Evolutionary conservation across 2,888 invertebrate genomes (phyloP), one percentile per base, ranked within the genome.

Genomic region (Dicranocentrus wangi): DNA sequence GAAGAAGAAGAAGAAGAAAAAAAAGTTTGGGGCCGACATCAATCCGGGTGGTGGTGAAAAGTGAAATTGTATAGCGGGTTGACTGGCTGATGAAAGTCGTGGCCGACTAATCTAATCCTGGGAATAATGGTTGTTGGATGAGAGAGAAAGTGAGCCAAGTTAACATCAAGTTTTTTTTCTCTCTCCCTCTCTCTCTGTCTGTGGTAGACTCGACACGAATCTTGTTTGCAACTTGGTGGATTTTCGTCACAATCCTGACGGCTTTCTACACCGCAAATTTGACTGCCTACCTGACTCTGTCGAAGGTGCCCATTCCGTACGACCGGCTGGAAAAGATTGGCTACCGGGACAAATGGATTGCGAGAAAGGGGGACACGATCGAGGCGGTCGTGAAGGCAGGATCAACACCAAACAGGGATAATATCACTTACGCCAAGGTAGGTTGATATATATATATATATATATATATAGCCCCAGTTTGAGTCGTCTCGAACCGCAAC

Each of bases 181-280:
- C 32, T 32, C 32, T 32, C 32, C 10, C 32, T 32, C 32, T 32
- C 32, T 47, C 47, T 47, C 47, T 47, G 7, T n/a, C n/a, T 47
- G 5, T n/a, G 2, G 15, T 88, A 95, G 96, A 95, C 89, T 93
- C 95, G 21, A 93, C 95, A 0, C 91, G 96, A 69, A 90, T 96
- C 43, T 90, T 95, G 8, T 95, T 96, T 88, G 94, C 95, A 10
- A 95, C 95, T 0, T 96, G 96, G 96, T 96, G 96, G 96, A 91
- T 96, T 82, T 96, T 95, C 88, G 94, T 95, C 86, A 94, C 94
- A 43, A 92, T 96, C 68, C 89, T 96, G 61, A 95, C 95, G 0
- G 94, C 95, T 13, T 96, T 95, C 89, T 96, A 96, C 89, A 96
- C 96, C 1, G 96, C 96, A 8, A 96, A 96, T 89, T 90, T 96